Evolutionary conservation across 2,888 invertebrate genomes (phyloP).

Genomic region (Antheraea yamamai): DNA sequence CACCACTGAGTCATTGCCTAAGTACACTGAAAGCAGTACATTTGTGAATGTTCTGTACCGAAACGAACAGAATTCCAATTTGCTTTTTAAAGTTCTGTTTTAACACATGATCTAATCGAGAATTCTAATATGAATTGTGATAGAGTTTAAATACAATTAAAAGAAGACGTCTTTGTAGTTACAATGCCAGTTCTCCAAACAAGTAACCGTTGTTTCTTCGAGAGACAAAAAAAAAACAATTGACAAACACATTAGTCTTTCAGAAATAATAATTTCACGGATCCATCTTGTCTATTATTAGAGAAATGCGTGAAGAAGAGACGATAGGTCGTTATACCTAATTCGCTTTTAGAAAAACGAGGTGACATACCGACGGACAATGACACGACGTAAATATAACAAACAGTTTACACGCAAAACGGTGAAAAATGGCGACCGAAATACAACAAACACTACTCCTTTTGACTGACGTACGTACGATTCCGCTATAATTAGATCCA

Average conservation of each 20-base stretch:
- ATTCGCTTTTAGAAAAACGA: conserved; percentile 3
- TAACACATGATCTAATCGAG: too few species aligned
- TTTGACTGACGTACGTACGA: neutral
- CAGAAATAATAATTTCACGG: neutral
- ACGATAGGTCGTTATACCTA: conserved; percentile 2
- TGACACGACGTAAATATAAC: neutral
- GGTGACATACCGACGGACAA: conserved; percentile 4
- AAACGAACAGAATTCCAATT: too few species aligned
- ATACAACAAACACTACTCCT: neutral
- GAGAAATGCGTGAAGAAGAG: neutral
- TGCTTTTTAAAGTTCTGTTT: too few species aligned
- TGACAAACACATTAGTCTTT: neutral
- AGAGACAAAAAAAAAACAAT: neutral
- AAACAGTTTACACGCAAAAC: neutral
- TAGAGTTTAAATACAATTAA: too few species aligned
- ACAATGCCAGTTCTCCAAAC: too few species aligned
- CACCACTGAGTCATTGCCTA: too few species aligned
- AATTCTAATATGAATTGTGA: too few species aligned
- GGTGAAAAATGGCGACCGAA: neutral
- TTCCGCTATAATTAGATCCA: neutral
- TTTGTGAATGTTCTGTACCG: too few species aligned
- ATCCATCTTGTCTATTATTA: neutral
- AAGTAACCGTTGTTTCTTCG: neutral
- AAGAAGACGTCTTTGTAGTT: too few species aligned
- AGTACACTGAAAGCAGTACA: too few species aligned